A percentile compares a stretch with the other conserved stretches of the same genome.
Evolutionary conservation across 2,113 vertebrate species (phyloP).

Genomic region (Tor tambroides): DNA sequence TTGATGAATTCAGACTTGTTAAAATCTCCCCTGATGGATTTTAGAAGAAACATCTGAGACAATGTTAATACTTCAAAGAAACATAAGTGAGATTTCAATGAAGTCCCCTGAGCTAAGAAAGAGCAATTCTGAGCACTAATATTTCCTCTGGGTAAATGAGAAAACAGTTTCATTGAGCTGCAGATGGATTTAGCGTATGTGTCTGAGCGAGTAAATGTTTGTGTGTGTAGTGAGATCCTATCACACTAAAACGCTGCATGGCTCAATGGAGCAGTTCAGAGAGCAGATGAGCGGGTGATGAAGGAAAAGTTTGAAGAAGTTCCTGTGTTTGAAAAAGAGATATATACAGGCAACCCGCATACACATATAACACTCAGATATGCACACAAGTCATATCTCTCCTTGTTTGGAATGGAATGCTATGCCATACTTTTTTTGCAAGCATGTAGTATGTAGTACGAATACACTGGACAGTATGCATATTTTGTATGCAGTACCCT

Average conservation of each 20-base stretch:
- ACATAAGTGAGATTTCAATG: conserved; percentile 17
- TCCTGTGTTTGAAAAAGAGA: conserved; percentile 23
- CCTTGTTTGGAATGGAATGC: conserved; percentile 24
- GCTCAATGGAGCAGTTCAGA: conserved; percentile 24
- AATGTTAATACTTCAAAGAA: background rate
- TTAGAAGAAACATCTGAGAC: background rate
- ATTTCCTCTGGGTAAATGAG: conserved; percentile 20
- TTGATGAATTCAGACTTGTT: background rate
- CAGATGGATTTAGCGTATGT: background rate
- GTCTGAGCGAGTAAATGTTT: background rate
- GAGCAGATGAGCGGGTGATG: conserved; percentile 32
- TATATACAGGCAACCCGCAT: conserved; percentile 21
- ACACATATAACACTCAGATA: background rate
- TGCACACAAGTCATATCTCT: background rate
- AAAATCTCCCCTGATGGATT: background rate
- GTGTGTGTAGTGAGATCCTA: conserved; percentile 28
- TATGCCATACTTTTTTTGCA: background rate
- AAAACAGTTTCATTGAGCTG: background rate
- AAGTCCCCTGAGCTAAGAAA: conserved; percentile 16
- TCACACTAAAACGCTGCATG: conserved; percentile 6
- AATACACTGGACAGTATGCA: background rate
- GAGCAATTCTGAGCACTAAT: conserved; percentile 17
- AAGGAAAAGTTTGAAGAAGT: conserved; percentile 22
- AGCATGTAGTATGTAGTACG: background rate
- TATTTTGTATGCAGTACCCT: background rate